phyloP scores from a whole-genome alignment of 2,113 vertebrate species.

The Puntigrus tetrazona region DNA sequence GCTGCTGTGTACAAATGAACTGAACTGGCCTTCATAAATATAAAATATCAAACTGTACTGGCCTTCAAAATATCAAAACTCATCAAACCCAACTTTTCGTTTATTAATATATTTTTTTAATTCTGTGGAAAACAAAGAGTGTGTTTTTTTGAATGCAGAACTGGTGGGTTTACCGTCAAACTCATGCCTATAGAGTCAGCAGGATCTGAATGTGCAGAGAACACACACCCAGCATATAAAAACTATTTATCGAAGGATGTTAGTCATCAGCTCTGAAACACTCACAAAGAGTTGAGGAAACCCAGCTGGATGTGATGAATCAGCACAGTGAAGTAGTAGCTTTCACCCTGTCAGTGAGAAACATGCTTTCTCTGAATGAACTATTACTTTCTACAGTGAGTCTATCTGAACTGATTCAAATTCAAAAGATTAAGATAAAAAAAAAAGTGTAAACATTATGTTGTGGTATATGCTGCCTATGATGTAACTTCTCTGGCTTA shows the following conservation, averaged over 20 bases:
- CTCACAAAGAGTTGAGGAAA: conserved; percentile 21
- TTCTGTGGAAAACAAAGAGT: background rate
- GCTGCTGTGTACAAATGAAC: background rate
- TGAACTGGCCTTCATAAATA: no score
- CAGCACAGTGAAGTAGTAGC: conserved; percentile 35
- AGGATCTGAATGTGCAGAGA: conserved; percentile 64
- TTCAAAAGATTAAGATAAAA: no score
- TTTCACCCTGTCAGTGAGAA: background rate
- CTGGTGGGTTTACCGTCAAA: conserved; percentile 40
- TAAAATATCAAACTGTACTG: no score
- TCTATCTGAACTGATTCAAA: background rate
- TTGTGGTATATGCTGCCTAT: background rate
- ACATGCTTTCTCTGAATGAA: conserved; percentile 2
- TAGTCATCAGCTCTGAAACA: conserved; percentile 39
- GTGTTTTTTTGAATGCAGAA: conserved; percentile 50
- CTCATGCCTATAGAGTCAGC: conserved; percentile 66
- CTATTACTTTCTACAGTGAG: background rate
- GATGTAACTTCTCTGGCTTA: background rate
- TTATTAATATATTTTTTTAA: background rate
- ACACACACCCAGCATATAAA: conserved; percentile 56
- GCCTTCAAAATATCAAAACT: background rate
- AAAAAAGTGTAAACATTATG: background rate
- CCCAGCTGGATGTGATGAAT: conserved; percentile 39
- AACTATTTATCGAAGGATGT: conserved; percentile 56
- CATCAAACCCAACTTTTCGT: background rate